Percentiles rank a stretch among this genome's conserved stretches.
phyloP scores from a whole-genome alignment of 1,140 invertebrate genomes.

The Arion vulgaris region DNA sequence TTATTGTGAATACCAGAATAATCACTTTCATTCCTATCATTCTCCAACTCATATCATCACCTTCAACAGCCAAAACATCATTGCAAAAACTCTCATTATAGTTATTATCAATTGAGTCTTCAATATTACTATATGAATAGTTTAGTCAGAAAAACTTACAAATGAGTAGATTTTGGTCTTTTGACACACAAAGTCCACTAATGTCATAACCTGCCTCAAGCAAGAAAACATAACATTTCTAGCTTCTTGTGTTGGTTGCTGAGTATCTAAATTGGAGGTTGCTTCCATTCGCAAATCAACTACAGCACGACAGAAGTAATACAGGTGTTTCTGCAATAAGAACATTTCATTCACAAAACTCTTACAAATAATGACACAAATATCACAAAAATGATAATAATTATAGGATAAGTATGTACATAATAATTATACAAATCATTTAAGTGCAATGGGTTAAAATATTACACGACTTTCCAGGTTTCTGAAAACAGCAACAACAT shows the following conservation, averaged over 20 bases:
- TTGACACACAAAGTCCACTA: conserved; percentile 17
- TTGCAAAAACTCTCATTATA: background rate
- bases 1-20: too few species aligned
- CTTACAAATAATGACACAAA: too few species aligned
- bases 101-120: background rate
- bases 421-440: too few species aligned
- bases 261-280: background rate
- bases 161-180: conserved; percentile 13
- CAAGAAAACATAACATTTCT: background rate
- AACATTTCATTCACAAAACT: too few species aligned
- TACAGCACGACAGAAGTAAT: conserved; percentile 10
- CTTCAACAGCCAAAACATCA: too few species aligned
- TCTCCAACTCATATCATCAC: too few species aligned
- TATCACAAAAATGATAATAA: too few species aligned
- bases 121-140: background rate
- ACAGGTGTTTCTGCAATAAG: conserved; percentile 9
- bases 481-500: too few species aligned
- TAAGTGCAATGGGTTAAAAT: too few species aligned
- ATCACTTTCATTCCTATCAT: too few species aligned
- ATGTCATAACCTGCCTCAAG: conserved; percentile 14
- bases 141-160: conserved; percentile 17
- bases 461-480: too few species aligned
- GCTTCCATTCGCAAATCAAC: background rate
- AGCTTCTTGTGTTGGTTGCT: background rate
- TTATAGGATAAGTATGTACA: too few species aligned